These are phyloP conservation scores for Platichthys stellatus DNA, from an alignment of 2,113 vertebrate genomes.

Conservation along the genomic window DNA sequence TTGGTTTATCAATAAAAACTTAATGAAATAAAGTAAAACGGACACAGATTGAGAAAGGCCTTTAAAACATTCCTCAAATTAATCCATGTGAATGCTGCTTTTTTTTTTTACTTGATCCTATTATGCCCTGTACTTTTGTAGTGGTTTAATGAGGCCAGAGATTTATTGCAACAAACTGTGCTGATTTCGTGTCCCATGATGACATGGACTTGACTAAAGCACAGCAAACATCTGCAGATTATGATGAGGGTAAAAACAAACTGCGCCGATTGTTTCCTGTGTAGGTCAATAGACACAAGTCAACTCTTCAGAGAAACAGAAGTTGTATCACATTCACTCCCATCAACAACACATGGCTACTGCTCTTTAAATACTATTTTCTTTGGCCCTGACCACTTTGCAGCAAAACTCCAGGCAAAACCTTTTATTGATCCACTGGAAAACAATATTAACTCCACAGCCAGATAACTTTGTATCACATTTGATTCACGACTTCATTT, in stretches of 20 bases:
- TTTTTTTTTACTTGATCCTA: not conserved
- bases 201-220: not conserved
- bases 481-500: not conserved
- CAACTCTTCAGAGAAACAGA: not conserved
- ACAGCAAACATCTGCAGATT: not conserved
- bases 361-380: not conserved
- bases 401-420: too few species aligned
- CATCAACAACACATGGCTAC: not conserved
- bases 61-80: too few species aligned
- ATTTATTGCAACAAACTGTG: too few species aligned
- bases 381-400: too few species aligned
- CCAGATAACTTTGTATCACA: not conserved
- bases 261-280: not conserved
- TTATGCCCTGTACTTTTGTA: not conserved
- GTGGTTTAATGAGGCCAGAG: not conserved
- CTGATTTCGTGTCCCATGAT: too few species aligned
- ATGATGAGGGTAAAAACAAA: not conserved
- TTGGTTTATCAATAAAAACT: too few species aligned
- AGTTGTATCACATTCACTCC: not conserved
- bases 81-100: too few species aligned
- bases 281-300: not conserved
- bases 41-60: too few species aligned
- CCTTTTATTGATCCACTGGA: too few species aligned
- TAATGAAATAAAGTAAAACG: too few species aligned
- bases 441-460: not conserved